Evolutionary conservation across 2,797 vertebrate species (phyloP).

Genomic region (Simalia tracyae): DNA sequence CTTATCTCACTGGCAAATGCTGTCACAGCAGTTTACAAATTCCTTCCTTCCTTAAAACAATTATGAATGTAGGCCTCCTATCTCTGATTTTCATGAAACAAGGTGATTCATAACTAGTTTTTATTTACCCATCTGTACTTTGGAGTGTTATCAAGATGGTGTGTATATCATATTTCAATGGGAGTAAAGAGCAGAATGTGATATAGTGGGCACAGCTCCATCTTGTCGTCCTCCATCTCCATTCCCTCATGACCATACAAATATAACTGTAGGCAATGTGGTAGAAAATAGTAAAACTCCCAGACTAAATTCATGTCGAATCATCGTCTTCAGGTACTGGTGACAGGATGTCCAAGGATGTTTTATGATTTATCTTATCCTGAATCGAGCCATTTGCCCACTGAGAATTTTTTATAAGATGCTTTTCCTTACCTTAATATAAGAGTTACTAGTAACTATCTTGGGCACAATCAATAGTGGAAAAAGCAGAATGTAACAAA

Average conservation of each 20-base stretch:
- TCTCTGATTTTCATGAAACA: neutral
- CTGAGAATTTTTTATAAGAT: neutral
- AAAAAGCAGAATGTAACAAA: neutral
- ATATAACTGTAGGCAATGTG: neutral
- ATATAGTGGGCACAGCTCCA: neutral
- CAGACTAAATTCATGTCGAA: neutral
- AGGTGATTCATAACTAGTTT: neutral
- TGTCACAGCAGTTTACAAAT: neutral
- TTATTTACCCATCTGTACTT: neutral
- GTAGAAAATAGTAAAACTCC: neutral
- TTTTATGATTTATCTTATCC: neutral
- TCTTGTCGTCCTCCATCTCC: neutral
- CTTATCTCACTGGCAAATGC: constrained; percentile 1
- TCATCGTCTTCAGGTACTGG: neutral
- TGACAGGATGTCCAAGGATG: neutral
- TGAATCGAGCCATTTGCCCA: neutral
- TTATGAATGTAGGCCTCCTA: neutral
- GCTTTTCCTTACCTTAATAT: neutral
- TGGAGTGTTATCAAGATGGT: neutral
- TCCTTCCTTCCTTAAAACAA: neutral
- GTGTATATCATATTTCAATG: neutral
- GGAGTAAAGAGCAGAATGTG: neutral
- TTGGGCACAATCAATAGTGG: neutral
- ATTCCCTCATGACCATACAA: neutral
- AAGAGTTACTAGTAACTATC: neutral